Evolutionary conservation across 2,113 vertebrate species (phyloP).

Genomic region (Microcebus tavaratra): DNA sequence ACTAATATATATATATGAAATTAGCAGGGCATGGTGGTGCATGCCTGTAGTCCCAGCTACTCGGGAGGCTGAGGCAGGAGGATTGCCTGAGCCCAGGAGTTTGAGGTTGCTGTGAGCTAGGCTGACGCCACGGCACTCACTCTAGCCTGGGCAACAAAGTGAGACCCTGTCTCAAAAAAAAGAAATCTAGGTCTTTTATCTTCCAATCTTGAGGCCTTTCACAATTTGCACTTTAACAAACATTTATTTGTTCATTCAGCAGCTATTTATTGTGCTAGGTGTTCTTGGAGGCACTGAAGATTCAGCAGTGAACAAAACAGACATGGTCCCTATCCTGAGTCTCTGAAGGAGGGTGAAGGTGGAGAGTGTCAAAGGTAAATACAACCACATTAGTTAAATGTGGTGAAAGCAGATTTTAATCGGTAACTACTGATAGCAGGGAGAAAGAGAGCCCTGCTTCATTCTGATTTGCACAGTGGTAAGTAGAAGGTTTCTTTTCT

Average conservation of each 20-base stretch:
- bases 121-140: too few relatives aligned
- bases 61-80: too few relatives aligned
- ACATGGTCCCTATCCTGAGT: background rate
- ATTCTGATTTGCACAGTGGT: background rate
- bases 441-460: background rate
- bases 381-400: background rate
- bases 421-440: background rate
- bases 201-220: background rate
- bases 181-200: background rate
- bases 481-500: background rate
- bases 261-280: background rate
- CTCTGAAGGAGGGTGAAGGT: background rate
- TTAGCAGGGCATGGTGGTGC: too few relatives aligned
- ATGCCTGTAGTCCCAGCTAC: too few relatives aligned
- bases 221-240: background rate
- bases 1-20: too few relatives aligned
- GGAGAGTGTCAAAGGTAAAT: background rate
- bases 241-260: background rate
- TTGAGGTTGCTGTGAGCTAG: too few relatives aligned
- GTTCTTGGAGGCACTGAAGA: background rate
- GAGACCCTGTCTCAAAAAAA: too few relatives aligned
- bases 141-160: too few relatives aligned
- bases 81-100: too few relatives aligned
- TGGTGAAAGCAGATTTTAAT: background rate
- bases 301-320: conserved; percentile 4